Evolutionary conservation across 2,113 vertebrate species (phyloP), one percentile per base, ranked within the genome.

Genomic region (Tragelaphus strepsiceros): DNA sequence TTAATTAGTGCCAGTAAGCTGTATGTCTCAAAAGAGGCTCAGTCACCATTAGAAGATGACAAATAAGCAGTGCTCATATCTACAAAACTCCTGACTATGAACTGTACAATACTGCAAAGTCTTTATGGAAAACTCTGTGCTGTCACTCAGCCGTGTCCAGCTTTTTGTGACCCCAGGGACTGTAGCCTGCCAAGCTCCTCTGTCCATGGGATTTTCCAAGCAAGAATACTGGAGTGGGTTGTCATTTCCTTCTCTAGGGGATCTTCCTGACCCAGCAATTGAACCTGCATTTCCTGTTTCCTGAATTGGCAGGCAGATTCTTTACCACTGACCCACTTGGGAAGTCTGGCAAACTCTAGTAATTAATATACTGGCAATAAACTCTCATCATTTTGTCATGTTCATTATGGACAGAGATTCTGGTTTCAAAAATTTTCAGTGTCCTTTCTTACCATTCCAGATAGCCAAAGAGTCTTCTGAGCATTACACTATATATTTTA

Each of bases 101-200:
- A 74, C 43, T 78, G 46, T 95, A 88, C 97, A 90, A 81, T 35
- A 86, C 43, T 82, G 71, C 22, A 16, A 78, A 77, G 28, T 2
- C 21, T 58, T 86, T 51, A 89, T 32, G 39, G 30, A 80, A 83
- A 92, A 77, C 43, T 56, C 56, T 77, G 71, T 43, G 11, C 71
- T 43, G 39, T 77, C 71, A 39, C 71, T 74, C 12, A 77, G 71
- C 3, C 0, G 3, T 43, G 39, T 26, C 71, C 39, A 77, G 26
- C 21, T 77, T 26, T 43, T 26, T 77, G 71, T 14, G 71, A 77
- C 22, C 39, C 71, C 35, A 43, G 21, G 39, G 6, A 77, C 39
- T 43, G 22, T 77, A 77, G 71, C 39, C 22, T 77, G 22, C 39
- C 22, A 77, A 43, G 39, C 22, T 43, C 71, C 6, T 77, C 71